Evolutionary conservation across 2,113 vertebrate genomes (phyloP), one percentile per base, ranked within the genome.

Genomic region (Scomber colias): DNA sequence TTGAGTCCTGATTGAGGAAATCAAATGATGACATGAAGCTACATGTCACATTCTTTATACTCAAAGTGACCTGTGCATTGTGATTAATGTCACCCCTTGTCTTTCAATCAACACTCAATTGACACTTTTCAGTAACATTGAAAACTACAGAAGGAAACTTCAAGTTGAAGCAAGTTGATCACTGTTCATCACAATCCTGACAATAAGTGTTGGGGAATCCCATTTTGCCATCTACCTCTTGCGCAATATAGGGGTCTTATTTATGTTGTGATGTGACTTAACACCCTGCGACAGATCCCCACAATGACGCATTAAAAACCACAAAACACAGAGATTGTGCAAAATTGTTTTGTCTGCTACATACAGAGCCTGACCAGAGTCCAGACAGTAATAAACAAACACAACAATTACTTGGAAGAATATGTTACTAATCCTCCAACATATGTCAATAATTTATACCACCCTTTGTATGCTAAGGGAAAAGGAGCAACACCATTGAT

Each of bases 261-360:
- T 70, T 75, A 71, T 74, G 70, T 53, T 73, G 65, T 79, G 63
- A 82, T 78, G 70, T 77, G 82, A 87, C 75, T 79, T 31, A 70
- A 70, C 60, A 72, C 3, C 11, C 19, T 82, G 30, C 21, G 19
- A 77, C 82, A 75, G 48, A 77, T 85, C 81, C 56, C 86, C 87
- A 85, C 75, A 83, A 27, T 66, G 81, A 87, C 35, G 73, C 74
- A 82, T 61, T 27, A 51, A 56, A 53, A 59, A 75, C 64, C 69
- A 19, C 76, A 82, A 89, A 78, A 82, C 75, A 82, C 53, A 75
- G 72, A 85, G 27, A 73, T 88, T 91, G 84, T 80, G 77, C 60
- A 84, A 81, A 81, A 79, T n/a, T 46, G 73, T 82, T 90, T 89
- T 81, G 67, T 83, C 78, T 87, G 67, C 45, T 69, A 13, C 59